phyloP scores from a whole-genome alignment of 1,140 invertebrate genomes.

The Galleria mellonella region DNA sequence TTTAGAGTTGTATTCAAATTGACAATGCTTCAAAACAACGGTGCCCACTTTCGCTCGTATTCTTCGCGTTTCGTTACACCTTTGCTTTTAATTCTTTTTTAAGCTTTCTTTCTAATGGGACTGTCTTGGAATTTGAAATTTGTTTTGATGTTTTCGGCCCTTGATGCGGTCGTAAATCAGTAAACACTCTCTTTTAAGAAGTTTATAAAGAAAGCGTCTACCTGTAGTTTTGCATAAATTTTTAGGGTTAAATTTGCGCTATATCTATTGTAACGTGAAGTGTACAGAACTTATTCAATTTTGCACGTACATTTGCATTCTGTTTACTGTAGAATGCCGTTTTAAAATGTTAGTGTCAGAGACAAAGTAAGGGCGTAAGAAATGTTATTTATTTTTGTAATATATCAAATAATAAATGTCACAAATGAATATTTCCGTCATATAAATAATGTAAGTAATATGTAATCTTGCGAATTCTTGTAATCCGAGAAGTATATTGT shows the following conservation, averaged over 20 bases:
- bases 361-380: too few species aligned
- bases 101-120: background rate
- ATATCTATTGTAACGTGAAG: too few species aligned
- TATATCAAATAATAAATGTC: too few species aligned
- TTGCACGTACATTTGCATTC: too few species aligned
- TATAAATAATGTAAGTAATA: too few species aligned
- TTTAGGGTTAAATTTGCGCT: background rate
- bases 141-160: conserved; percentile 45
- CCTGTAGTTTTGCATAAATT: conserved; percentile 38
- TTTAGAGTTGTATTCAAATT: background rate
- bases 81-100: conserved; percentile 32
- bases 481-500: too few species aligned
- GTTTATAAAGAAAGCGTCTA: conserved; percentile 47
- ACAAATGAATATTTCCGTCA: too few species aligned
- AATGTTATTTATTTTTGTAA: too few species aligned
- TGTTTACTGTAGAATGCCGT: too few species aligned
- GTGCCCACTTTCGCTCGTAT: conserved; percentile 51
- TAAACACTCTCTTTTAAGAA: conserved; percentile 44
- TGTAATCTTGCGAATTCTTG: too few species aligned
- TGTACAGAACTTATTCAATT: too few species aligned
- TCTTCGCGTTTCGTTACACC: conserved; percentile 38
- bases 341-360: too few species aligned
- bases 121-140: conserved; percentile 15
- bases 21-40: background rate
- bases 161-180: conserved; percentile 56